Conservation (phyloP, 2,888 invertebrate species). For the Drosophila macrospina region DNA sequence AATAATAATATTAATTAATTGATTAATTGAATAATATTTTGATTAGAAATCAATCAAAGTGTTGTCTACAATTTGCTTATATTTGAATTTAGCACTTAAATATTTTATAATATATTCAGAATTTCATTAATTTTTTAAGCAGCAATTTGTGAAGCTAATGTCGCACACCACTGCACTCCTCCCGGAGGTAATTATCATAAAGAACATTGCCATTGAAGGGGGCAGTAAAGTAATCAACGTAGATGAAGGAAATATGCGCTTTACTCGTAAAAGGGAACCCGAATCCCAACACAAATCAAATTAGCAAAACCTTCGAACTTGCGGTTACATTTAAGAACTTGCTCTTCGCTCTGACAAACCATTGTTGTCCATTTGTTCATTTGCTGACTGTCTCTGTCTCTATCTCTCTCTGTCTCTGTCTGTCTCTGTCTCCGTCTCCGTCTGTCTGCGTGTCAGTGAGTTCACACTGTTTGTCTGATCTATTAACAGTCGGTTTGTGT, state of each 20-base stretch:
- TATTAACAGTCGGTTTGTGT: slow-evolving; percentile 66
- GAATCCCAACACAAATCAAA: slow-evolving; percentile 37
- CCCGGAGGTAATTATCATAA: slow-evolving; percentile 36
- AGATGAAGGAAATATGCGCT: slow-evolving; percentile 11
- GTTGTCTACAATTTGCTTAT: neutral
- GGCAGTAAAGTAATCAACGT: slow-evolving; percentile 28
- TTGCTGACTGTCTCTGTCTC: slow-evolving; percentile 3
- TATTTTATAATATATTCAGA: neutral
- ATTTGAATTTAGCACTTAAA: too few relatives aligned
- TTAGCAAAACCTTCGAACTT: slow-evolving; percentile 33
- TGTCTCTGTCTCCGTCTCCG: slow-evolving; percentile 12
- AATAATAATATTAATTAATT: too few relatives aligned
- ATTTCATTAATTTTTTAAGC: neutral
- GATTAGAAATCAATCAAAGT: neutral
- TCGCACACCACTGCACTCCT: neutral
- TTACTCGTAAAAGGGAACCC: slow-evolving; percentile 35
- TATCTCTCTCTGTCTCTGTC: slow-evolving; percentile 9
- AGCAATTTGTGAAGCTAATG: neutral
- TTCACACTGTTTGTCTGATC: slow-evolving; percentile 73
- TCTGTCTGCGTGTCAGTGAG: slow-evolving; percentile 39
- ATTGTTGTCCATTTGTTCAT: slow-evolving; percentile 5
- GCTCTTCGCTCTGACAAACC: neutral
- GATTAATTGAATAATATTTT: neutral
- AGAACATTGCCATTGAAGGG: slow-evolving; percentile 17
- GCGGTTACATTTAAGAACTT: slow-evolving; percentile 27